phyloP scores from a whole-genome alignment of 2,797 vertebrate genomes.

The Sphaeramia orbicularis region DNA sequence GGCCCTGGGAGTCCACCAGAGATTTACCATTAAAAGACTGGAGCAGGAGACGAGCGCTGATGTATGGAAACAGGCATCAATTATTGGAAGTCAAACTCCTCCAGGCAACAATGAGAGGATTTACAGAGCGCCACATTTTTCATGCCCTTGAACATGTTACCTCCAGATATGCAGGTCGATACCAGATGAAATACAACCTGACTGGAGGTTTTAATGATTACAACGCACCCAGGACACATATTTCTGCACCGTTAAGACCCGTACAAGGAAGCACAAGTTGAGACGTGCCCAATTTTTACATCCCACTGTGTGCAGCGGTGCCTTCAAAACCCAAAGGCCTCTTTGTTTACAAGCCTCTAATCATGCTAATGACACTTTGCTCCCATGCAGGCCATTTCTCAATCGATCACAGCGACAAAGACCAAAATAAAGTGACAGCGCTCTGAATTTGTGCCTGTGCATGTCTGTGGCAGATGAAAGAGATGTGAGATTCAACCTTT shows the following conservation, averaged over 20 bases:
- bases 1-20: not conserved
- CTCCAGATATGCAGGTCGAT: conserved; percentile 61
- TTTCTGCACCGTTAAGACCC: conserved; percentile 45
- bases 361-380: conserved; percentile 49
- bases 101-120: conserved; percentile 71
- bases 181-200: conserved; percentile 67
- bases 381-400: conserved; percentile 27
- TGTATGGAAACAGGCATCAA: conserved; percentile 63
- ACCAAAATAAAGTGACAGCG: conserved; percentile 34
- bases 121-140: conserved; percentile 69
- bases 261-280: conserved; percentile 46
- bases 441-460: conserved; percentile 31
- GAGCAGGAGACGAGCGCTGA: conserved; percentile 40
- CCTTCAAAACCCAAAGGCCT: conserved; percentile 23
- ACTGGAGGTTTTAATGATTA: conserved; percentile 59
- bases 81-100: conserved; percentile 74
- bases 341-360: conserved; percentile 63
- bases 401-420: conserved; percentile 54
- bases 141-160: conserved; percentile 67
- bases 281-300: conserved; percentile 41
- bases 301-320: not conserved
- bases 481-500: conserved; percentile 66
- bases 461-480: conserved; percentile 57
- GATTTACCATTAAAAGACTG: conserved; percentile 22
- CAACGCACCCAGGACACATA: conserved; percentile 48